Evolutionary conservation across 1,140 invertebrate species (phyloP).

Genomic region (Drosophila nebulosa): DNA sequence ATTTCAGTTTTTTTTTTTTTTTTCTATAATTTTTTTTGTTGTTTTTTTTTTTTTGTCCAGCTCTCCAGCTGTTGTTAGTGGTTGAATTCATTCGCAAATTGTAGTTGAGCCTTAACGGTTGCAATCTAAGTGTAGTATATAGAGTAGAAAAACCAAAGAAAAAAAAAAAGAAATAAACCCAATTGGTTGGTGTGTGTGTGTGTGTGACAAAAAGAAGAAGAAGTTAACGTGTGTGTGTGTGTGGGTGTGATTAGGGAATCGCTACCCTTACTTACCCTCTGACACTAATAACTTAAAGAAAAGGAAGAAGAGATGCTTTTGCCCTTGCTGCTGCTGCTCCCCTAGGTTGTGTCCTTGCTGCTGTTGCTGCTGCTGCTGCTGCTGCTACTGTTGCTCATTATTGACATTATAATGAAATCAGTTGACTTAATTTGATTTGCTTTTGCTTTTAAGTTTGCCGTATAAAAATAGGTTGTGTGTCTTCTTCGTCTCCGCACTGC

Average conservation of each 20-base stretch:
- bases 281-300: background rate
- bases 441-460: slow-evolving; percentile 43
- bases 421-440: slow-evolving; percentile 66
- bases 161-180: no score
- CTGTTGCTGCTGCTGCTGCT: slow-evolving; percentile 6
- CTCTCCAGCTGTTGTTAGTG: slow-evolving; percentile 30
- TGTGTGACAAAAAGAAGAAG: background rate
- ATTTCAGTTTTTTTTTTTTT: background rate
- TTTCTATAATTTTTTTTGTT: background rate
- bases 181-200: background rate
- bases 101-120: slow-evolving; percentile 70
- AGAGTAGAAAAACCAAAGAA: background rate
- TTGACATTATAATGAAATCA: slow-evolving; percentile 55
- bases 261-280: background rate
- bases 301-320: background rate
- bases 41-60: slow-evolving; percentile 15
- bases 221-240: background rate
- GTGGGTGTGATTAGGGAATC: background rate
- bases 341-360: background rate
- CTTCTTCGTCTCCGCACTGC: background rate
- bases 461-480: background rate
- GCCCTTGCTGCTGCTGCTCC: background rate
- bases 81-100: slow-evolving; percentile 60
- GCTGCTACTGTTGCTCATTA: background rate
- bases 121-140: slow-evolving; percentile 19